Evolutionary conservation across 1,140 invertebrate species (phyloP).

Genomic region (Drosophila funebris): DNA sequence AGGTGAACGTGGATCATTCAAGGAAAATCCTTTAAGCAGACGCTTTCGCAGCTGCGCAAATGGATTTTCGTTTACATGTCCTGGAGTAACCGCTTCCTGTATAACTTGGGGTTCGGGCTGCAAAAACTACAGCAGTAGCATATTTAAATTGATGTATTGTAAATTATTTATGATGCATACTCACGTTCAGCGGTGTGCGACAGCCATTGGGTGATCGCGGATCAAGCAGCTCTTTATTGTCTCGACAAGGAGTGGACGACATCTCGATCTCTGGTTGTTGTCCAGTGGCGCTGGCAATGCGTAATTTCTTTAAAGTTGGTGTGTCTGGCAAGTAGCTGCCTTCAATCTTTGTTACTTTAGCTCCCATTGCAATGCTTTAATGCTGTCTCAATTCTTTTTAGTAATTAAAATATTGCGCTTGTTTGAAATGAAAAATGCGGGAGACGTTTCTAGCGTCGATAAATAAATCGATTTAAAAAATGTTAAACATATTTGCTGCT

Average conservation of each 20-base stretch:
- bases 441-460: conserved; percentile 47
- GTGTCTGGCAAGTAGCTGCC: conserved; percentile 69
- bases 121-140: conserved; percentile 30
- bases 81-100: not conserved
- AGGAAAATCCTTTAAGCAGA: conserved; percentile 67
- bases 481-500: not conserved
- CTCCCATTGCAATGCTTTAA: conserved; percentile 51
- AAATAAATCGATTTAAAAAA: conserved; percentile 25
- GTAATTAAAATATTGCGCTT: conserved; percentile 24
- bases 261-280: conserved; percentile 26
- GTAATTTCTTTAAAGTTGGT: conserved; percentile 62
- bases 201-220: conserved; percentile 73
- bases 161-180: not conserved
- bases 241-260: conserved; percentile 25
- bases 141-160: not conserved
- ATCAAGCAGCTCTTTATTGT: conserved; percentile 50
- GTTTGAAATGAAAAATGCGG: conserved; percentile 51
- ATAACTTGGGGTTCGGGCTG: conserved; percentile 7
- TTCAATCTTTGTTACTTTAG: conserved; percentile 76
- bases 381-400: not conserved
- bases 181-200: conserved; percentile 70
- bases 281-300: not conserved
- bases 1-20: conserved; percentile 84
- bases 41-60: conserved; percentile 61
- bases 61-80: conserved; percentile 45